Evolutionary conservation across 35 echinoderm and acorn worm genomes (phyloP), one percentile per base, ranked within the genome.

Genomic region (Hemicentrotus pulcherrimus): DNA sequence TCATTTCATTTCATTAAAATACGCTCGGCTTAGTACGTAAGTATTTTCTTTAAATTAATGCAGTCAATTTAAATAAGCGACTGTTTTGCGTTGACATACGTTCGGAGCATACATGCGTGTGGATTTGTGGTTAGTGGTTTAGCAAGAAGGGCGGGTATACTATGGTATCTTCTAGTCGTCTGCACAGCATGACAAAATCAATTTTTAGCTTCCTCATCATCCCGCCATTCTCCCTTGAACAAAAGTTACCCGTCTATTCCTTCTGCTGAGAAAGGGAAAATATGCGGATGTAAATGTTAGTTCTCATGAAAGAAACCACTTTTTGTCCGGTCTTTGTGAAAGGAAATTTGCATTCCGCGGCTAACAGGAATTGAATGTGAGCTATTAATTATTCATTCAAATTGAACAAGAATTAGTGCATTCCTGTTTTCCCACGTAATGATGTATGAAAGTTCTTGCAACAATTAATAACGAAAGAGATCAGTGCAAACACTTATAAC

Each of bases 161-260:
- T 78, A 78, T 8, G 65, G 65, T 78, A 28, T 78, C 65, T 78
- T 78, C 65, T n/a, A 78, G 65, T 78, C 88, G 88, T 90, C 88
- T 32, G 88, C 88, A 4, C 88, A 90, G 88, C 88, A 32, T 90
- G 88, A 90, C 32, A 33, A 90, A 90, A 90, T 90, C 88, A 90
- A 90, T 90, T 33, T 86, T 16, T 32, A 33, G 31, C 8, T 90
- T 90, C 88, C 88, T 90, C 88, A 33, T 90, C 88, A 90, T 18
- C 15, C 1, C 46, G 19, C 32, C 88, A 47, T 45, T 47, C 88
- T 45, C 9, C 4, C 24, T 33, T 5, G 12, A 90, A 90, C 88
- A 90, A 90, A 90, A 90, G 88, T 90, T 5, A 45, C 24, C 65
- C 6, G 19, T 28, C 28, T 28, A 7, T 78, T 78, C 28, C 65